phyloP scores from a whole-genome alignment of 2,888 invertebrate species.

The Rotaria sp. region DNA sequence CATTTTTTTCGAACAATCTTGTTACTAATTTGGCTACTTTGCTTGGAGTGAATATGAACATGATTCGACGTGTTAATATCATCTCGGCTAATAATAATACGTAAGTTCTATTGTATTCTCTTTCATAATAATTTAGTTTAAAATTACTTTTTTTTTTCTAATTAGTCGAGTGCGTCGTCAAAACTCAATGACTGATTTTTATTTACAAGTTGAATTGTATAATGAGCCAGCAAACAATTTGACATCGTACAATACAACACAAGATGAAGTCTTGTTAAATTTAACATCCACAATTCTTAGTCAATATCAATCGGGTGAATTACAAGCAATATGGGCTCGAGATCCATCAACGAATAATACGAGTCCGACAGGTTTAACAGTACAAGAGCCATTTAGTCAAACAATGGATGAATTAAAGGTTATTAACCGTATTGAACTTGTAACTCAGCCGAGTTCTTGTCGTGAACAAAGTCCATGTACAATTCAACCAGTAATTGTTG shows the following conservation, averaged over 20 bases:
- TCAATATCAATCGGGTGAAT: neutral
- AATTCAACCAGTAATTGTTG: conserved; percentile 33
- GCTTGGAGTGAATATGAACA: conserved; percentile 16
- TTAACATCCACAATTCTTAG: neutral
- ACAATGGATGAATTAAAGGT: neutral
- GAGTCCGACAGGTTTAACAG: neutral
- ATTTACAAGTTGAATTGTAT: conserved; percentile 4
- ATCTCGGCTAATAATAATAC: conserved; percentile 21
- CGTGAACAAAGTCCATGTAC: conserved; percentile 34
- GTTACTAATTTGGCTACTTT: conserved; percentile 37
- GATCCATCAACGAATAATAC: too few species aligned
- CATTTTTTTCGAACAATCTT: conserved; percentile 15
- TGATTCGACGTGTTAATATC: conserved; percentile 35
- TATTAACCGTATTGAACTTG: neutral
- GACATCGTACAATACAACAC: neutral
- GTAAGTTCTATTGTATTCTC: neutral
- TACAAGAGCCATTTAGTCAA: neutral
- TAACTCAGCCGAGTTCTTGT: neutral
- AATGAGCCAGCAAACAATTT: neutral
- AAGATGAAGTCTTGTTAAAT: neutral
- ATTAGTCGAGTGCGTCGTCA: neutral
- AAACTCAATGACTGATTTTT: neutral
- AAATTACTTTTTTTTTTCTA: neutral
- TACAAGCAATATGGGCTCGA: too few species aligned
- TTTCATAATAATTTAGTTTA: neutral